Percentiles rank a stretch among this genome's conserved stretches.
These are phyloP conservation scores for Porphyrio hochstetteri DNA, from an alignment of 2,113 vertebrate species.

Conservation along the genomic window DNA sequence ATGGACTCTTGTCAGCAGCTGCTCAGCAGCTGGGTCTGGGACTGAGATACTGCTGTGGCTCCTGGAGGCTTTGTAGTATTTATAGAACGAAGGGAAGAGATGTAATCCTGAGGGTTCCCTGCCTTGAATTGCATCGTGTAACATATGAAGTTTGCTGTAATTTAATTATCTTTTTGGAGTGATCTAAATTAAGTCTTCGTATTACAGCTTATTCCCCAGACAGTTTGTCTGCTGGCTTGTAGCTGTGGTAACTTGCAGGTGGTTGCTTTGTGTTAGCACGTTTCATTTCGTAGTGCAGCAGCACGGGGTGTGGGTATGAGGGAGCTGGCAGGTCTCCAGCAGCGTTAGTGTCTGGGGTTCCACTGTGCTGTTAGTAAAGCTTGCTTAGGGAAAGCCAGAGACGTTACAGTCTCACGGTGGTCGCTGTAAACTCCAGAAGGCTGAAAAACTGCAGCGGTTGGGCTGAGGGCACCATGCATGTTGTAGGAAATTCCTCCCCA, in stretches of 20 bases:
- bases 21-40: background rate
- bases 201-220: background rate
- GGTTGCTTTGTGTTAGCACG: background rate
- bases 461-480: background rate
- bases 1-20: background rate
- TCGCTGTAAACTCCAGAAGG: background rate
- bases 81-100: background rate
- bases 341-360: background rate
- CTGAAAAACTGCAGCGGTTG: background rate
- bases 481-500: background rate
- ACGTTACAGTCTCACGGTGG: background rate
- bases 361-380: background rate
- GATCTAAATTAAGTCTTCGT: background rate
- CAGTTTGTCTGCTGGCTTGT: background rate
- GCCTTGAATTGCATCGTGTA: background rate
- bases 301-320: background rate
- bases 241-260: slow-evolving; percentile 39
- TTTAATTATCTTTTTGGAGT: slow-evolving; percentile 11
- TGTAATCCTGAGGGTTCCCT: background rate
- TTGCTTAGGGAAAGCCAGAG: background rate
- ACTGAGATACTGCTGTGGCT: background rate
- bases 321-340: slow-evolving; percentile 18
- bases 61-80: background rate
- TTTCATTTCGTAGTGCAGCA: background rate
- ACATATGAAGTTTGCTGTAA: background rate